Evolutionary conservation across 2,797 vertebrate species (phyloP).

Genomic region (Rhinophrynus dorsalis): DNA sequence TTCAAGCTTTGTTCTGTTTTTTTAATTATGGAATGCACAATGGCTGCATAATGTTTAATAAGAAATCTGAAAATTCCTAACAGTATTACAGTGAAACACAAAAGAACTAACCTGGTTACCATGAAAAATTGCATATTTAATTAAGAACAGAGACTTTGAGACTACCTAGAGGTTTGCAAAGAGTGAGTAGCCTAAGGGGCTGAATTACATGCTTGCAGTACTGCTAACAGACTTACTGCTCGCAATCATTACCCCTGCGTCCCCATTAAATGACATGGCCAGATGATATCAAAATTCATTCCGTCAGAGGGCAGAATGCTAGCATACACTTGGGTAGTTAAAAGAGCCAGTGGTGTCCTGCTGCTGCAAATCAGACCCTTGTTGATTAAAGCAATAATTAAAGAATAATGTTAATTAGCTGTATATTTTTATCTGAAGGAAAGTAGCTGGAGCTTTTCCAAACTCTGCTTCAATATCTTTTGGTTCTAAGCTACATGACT

Average conservation of each 20-base stretch:
- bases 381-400: conserved; percentile 83
- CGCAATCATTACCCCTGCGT: conserved; percentile 82
- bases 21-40: conserved; percentile 86
- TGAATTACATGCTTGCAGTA: conserved; percentile 85
- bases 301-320: conserved; percentile 71
- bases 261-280: conserved; percentile 84
- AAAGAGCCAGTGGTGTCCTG: conserved; percentile 68
- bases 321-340: conserved; percentile 69
- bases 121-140: conserved; percentile 96
- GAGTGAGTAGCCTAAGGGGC: conserved; percentile 81
- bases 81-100: conserved; percentile 84
- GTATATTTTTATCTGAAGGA: conserved; percentile 56
- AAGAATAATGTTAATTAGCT: conserved; percentile 85
- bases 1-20: conserved; percentile 85
- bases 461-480: conserved; percentile 23
- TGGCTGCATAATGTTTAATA: conserved; percentile 83
- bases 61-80: conserved; percentile 74
- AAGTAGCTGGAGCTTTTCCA: conserved; percentile 32
- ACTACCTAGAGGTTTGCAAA: conserved; percentile 83
- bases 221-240: conserved; percentile 82
- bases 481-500: conserved; percentile 12
- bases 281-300: conserved; percentile 83
- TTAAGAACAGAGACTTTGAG: conserved; percentile 92
- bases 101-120: conserved; percentile 88
- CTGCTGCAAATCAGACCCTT: conserved; percentile 78